Evolutionary conservation across 2,113 vertebrate genomes (phyloP), one percentile per base, ranked within the genome.

Genomic region (Rhinopomastus cyanomelas): DNA sequence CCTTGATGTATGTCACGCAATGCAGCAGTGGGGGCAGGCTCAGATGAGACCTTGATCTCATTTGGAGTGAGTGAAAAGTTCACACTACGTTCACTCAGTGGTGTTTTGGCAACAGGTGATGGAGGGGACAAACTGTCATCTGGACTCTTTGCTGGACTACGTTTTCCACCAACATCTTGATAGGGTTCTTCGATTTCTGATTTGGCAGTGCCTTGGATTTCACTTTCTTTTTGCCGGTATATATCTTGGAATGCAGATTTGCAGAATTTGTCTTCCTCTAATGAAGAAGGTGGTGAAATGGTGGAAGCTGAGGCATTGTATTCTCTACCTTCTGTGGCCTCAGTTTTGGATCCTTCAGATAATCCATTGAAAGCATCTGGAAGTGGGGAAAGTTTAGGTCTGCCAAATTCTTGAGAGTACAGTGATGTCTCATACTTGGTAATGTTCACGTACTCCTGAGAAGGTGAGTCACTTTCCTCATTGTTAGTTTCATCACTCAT

Each of bases 401-500:
- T 97, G 20, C 95, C 88, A 93, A 96, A 97, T 17, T 98, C 98
- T 82, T 97, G 97, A 89, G 98, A 90, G 85, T 97, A 97, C 36
- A 96, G 51, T 8, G 97, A 87, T 60, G 97, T 97, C 66, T 97
- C 98, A 26, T 98, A 97, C 88, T 96, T 98, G 78, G 97, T 97
- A 90, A 98, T 93, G 49, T 97, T 97, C 46, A 97, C 95, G 55
- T 97, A 97, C 77, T 99, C 98, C 81, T 98, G 98, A 87, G 98
- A 98, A 6, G 98, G 98, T 83, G 98, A 99, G 49, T 98, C 98
- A 0, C 97, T 98, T 95, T 98, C 98, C 25, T 99, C 98, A n/a
- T 99, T 98, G 84, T 97, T 98, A 74, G 97, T 98, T 97, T 99
- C 98, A 44, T 99, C 98, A 30, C 98, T 99, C 97, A 98, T 98